Conservation (phyloP, 2,797 vertebrate genomes). For the Spondyliosoma cantharus region DNA sequence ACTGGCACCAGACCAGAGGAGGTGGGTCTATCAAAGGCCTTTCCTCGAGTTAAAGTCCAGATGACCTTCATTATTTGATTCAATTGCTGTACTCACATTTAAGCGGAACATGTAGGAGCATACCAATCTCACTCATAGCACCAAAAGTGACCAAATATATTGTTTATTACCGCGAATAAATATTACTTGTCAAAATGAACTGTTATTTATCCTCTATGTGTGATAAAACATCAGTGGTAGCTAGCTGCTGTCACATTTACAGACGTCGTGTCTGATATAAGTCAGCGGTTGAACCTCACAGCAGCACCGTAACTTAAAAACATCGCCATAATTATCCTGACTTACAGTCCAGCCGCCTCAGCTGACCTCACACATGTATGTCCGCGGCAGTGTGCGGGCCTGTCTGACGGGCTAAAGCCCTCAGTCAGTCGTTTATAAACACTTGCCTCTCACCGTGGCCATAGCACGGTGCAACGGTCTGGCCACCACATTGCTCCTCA, state of each 20-base stretch:
- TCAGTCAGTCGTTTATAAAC: not conserved
- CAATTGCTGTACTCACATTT: not conserved
- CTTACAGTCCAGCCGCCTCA: no score
- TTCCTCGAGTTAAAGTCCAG: constrained; percentile 35
- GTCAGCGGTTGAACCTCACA: not conserved
- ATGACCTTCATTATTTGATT: constrained; percentile 79
- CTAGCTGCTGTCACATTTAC: not conserved
- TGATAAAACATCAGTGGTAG: not conserved
- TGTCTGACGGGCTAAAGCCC: not conserved
- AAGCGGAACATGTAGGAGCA: not conserved
- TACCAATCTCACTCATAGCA: not conserved
- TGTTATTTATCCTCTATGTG: not conserved
- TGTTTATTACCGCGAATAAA: not conserved
- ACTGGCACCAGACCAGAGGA: constrained; percentile 71
- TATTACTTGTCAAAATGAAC: not conserved
- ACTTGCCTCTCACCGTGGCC: constrained; percentile 68
- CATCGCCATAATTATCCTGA: not conserved
- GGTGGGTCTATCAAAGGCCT: constrained; percentile 70
- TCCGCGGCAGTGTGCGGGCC: no score
- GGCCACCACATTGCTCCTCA: constrained; percentile 26
- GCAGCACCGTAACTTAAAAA: constrained; percentile 16
- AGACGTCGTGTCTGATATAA: fast-evolving
- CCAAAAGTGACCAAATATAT: no score
- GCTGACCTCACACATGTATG: no score
- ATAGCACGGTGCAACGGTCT: constrained; percentile 58